Conservation (phyloP, 2,888 invertebrate species). For the Agonopterix subpropinquella region DNA sequence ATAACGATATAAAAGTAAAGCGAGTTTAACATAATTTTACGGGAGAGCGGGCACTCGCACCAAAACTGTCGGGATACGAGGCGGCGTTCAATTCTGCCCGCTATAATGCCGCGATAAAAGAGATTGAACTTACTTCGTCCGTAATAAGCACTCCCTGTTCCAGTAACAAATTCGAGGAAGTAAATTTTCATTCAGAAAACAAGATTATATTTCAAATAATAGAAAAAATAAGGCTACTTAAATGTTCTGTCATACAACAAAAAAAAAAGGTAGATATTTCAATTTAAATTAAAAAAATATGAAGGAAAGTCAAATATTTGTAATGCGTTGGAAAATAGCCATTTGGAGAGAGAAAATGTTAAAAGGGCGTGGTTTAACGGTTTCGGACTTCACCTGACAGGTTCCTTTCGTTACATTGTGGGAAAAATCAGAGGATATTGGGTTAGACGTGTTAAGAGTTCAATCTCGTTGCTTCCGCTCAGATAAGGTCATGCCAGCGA, state of each 20-base stretch:
- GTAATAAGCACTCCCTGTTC: slow-evolving; percentile 55
- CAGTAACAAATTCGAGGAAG: slow-evolving; percentile 35
- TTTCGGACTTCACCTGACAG: background rate
- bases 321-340: too few species aligned
- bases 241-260: background rate
- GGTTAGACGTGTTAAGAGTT: slow-evolving; percentile 39
- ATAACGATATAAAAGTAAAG: slow-evolving; percentile 43
- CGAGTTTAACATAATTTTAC: slow-evolving; percentile 68
- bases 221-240: slow-evolving; percentile 8
- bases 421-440: slow-evolving; percentile 44
- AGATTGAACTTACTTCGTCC: slow-evolving; percentile 66
- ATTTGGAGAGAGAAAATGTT: background rate
- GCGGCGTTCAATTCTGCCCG: slow-evolving; percentile 49
- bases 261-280: too few species aligned
- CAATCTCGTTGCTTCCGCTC: slow-evolving; percentile 38
- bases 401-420: slow-evolving; percentile 16
- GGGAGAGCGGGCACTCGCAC: slow-evolving; percentile 51
- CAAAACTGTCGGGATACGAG: slow-evolving; percentile 49
- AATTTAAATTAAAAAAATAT: too few species aligned
- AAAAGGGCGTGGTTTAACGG: background rate
- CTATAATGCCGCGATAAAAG: slow-evolving; percentile 66
- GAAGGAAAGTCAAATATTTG: too few species aligned
- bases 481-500: slow-evolving; percentile 38
- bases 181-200: slow-evolving; percentile 39
- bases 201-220: slow-evolving; percentile 22